phyloP scores from a whole-genome alignment of 2,888 invertebrate genomes.

The Aelia acuminata region DNA sequence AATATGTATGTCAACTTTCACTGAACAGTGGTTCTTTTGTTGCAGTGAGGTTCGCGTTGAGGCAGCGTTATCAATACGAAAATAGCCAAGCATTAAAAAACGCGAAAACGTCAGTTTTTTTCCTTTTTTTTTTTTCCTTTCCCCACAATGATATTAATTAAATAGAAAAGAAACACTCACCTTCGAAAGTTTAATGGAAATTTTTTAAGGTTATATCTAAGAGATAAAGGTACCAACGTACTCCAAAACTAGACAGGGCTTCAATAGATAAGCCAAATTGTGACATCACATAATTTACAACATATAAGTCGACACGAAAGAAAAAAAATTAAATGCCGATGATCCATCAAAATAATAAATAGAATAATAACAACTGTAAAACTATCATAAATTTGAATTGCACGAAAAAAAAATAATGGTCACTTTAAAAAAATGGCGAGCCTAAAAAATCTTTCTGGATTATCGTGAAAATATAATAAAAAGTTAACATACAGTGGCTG shows the following conservation, averaged over 20 bases:
- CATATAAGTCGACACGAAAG: background rate
- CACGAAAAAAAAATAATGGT: too few relatives aligned
- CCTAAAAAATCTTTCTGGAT: too few relatives aligned
- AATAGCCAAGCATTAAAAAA: background rate
- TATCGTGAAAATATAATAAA: too few relatives aligned
- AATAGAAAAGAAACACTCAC: slow-evolving; percentile 20
- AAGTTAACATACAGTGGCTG: too few relatives aligned
- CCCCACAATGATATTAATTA: background rate
- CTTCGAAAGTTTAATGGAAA: slow-evolving; percentile 34
- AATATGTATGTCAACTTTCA: slow-evolving; percentile 32
- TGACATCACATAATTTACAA: slow-evolving; percentile 22
- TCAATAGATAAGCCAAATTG: slow-evolving; percentile 28
- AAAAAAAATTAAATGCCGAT: background rate
- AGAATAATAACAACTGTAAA: too few relatives aligned
- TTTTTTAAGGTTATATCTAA: slow-evolving; percentile 19
- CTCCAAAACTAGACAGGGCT: slow-evolving; percentile 35
- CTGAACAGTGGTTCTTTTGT: slow-evolving; percentile 18
- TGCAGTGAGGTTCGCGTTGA: background rate
- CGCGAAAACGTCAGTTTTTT: background rate
- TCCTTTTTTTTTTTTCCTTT: background rate
- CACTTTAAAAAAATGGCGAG: too few relatives aligned
- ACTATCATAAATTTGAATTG: too few relatives aligned
- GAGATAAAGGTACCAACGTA: slow-evolving; percentile 16
- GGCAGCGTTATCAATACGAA: background rate
- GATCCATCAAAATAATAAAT: background rate